Base-by-base conservation (phyloP, 53 echinoderm and acorn worm genomes). In the Apostichopus leukothele region DNA sequence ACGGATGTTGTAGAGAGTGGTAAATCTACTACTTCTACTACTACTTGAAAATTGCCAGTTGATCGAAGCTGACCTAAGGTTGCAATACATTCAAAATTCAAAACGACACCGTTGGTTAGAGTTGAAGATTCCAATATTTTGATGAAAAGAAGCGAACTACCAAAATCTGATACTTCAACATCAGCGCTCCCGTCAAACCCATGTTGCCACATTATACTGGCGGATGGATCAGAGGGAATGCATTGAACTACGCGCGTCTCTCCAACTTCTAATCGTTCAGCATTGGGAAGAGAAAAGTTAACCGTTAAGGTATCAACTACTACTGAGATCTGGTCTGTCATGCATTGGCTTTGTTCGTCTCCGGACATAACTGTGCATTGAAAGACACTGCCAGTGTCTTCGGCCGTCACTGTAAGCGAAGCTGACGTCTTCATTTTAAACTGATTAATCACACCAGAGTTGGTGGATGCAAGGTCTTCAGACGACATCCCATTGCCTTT, bases 61-160 rank as follows among this genome's bases (percentile, higher is more conserved):
- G 71, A 14, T 71, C 18, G n/a, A 16, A 71, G 18, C 71, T 71
- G 71, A n/a, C 71, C 71, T 19, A 71, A 71, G 18, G 71, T 71
- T 71, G 71, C 71, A 71, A 71, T 18, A 16, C 71, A 71, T 71
- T 71, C 71, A 71, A 71, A 71, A 19, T 71, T 71, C 16, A 71
- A n/a, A 71, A 71, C 6, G 20, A 71, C 6, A 6, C 71, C 71
- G 20, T 71, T 19, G n/a, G 14, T 19, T 71, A 71, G 18, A 71
- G 71, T 71, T 18, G 71, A 16, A n/a, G 18, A 18, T 4, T 71
- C 71, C 18, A 18, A 18, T 16, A 71, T 3, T 1, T 0, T 71
- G 14, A 71, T 16, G 0, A 1, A 68, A 16, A 71, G 14, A 18
- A 5, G 6, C 71, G 71, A 71, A 5, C 0, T 19, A 5, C n/a